Evolutionary conservation across 2,113 vertebrate genomes (phyloP).

Genomic region (Halcyon malimbica): DNA sequence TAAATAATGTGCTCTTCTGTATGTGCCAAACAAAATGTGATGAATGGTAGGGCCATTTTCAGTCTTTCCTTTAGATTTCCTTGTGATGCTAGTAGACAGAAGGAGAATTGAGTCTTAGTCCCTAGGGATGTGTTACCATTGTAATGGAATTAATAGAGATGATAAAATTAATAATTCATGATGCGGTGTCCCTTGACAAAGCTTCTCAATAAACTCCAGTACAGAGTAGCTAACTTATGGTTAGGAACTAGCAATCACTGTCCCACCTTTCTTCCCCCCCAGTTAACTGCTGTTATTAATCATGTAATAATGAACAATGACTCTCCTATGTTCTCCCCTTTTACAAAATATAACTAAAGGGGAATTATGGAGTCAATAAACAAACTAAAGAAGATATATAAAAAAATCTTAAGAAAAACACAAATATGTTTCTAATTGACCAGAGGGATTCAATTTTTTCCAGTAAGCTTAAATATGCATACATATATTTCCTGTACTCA

Average conservation of each 20-base stretch:
- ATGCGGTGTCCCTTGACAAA: conserved; percentile 1
- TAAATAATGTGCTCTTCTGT: conserved; percentile 42
- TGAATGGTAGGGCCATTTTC: background rate
- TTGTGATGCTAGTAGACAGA: conserved; percentile 35
- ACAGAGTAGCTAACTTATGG: background rate
- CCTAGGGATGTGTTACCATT: background rate
- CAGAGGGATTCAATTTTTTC: background rate
- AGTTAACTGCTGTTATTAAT: background rate
- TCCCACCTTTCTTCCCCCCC: background rate
- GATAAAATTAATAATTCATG: conserved; percentile 33
- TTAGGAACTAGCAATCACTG: background rate
- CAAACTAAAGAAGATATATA: background rate
- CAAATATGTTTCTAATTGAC: background rate
- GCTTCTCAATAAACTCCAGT: background rate
- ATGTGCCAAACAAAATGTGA: conserved; percentile 7
- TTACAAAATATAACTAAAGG: background rate
- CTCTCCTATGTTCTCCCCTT: background rate
- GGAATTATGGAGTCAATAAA: background rate
- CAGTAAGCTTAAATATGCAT: background rate
- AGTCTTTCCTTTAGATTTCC: conserved; percentile 39
- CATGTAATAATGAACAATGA: background rate
- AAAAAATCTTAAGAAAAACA: background rate
- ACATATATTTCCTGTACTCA: accelerated
- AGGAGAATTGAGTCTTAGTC: conserved; percentile 8
- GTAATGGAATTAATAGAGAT: conserved; percentile 57